These are phyloP conservation scores for Pseudorhombus dupliciocellatus DNA, from an alignment of 2,113 vertebrate genomes.

Conservation along the genomic window DNA sequence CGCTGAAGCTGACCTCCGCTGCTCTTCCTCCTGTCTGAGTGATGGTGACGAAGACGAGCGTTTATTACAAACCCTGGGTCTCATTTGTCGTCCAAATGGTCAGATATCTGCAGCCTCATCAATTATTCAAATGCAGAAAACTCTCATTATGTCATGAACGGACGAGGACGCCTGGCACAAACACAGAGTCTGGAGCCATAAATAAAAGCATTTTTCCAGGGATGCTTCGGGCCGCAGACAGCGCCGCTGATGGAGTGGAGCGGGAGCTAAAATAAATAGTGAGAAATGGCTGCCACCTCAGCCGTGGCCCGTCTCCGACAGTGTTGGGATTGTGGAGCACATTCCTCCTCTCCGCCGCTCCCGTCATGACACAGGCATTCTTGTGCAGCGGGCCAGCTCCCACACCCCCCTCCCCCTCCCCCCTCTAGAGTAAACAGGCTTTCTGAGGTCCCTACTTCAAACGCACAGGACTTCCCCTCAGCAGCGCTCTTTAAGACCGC, in stretches of 20 bases:
- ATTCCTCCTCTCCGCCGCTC: constrained; percentile 73
- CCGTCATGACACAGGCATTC: constrained; percentile 80
- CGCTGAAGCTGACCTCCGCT: not conserved
- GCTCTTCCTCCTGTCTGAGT: not conserved
- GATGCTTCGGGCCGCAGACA: constrained; percentile 60
- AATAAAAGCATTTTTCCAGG: constrained; percentile 62
- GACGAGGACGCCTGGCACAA: constrained; percentile 20
- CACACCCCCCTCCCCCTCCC: constrained; percentile 26
- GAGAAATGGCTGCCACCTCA: constrained; percentile 68
- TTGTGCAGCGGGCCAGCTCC: constrained; percentile 58
- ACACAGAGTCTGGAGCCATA: constrained; percentile 36
- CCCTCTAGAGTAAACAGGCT: constrained; percentile 74
- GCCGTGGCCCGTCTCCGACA: constrained; percentile 75
- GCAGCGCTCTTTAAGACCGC: constrained; percentile 67
- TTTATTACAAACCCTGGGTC: not conserved
- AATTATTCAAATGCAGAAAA: too few relatives aligned
- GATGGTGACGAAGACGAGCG: not conserved
- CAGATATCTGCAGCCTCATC: too few relatives aligned
- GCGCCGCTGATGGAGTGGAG: constrained; percentile 66
- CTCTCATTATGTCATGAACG: too few relatives aligned
- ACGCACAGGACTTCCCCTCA: constrained; percentile 78
- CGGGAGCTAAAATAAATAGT: constrained; percentile 74
- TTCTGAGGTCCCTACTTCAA: constrained; percentile 81
- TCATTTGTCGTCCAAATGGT: not conserved
- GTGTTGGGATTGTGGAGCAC: constrained; percentile 78